Percentiles rank a stretch among this genome's conserved stretches.
Conservation (phyloP, 2,888 invertebrate genomes). For the Galerucella calmariensis region DNA sequence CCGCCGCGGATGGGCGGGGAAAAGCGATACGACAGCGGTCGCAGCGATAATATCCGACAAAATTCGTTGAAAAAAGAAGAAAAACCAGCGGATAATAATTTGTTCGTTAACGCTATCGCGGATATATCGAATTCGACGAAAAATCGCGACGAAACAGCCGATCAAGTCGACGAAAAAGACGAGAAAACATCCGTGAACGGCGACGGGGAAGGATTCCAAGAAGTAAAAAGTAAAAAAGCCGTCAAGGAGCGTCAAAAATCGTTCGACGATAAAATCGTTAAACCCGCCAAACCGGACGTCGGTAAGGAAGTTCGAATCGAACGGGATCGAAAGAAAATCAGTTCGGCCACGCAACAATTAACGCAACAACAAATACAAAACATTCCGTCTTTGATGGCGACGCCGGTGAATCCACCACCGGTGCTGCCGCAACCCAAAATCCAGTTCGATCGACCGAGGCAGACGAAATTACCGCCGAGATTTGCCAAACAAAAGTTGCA, state of each 20-base stretch:
- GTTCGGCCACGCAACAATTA: slow-evolving; percentile 45
- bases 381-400: slow-evolving; percentile 67
- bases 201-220: slow-evolving; percentile 82
- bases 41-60: slow-evolving; percentile 53
- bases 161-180: slow-evolving; percentile 53
- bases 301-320: slow-evolving; percentile 47
- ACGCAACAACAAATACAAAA: slow-evolving; percentile 65
- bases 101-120: slow-evolving; percentile 63
- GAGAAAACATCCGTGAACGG: slow-evolving; percentile 63
- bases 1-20: slow-evolving; percentile 54
- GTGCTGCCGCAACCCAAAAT: slow-evolving; percentile 59
- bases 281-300: slow-evolving; percentile 43
- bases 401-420: slow-evolving; percentile 66
- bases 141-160: slow-evolving; percentile 58
- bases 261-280: slow-evolving; percentile 57
- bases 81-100: slow-evolving; percentile 64
- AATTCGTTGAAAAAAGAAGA: slow-evolving; percentile 62
- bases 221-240: slow-evolving; percentile 84
- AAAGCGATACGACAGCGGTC: slow-evolving; percentile 47
- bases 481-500: slow-evolving; percentile 79
- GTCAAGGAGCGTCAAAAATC: slow-evolving; percentile 71
- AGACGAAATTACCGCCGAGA: slow-evolving; percentile 67
- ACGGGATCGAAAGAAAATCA: slow-evolving; percentile 36
- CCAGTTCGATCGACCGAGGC: slow-evolving; percentile 63
- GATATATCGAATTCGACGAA: slow-evolving; percentile 60